Percentiles rank a stretch among this genome's conserved stretches.
Conservation (phyloP, 2,888 invertebrate species). For the Catocala fraxini region DNA sequence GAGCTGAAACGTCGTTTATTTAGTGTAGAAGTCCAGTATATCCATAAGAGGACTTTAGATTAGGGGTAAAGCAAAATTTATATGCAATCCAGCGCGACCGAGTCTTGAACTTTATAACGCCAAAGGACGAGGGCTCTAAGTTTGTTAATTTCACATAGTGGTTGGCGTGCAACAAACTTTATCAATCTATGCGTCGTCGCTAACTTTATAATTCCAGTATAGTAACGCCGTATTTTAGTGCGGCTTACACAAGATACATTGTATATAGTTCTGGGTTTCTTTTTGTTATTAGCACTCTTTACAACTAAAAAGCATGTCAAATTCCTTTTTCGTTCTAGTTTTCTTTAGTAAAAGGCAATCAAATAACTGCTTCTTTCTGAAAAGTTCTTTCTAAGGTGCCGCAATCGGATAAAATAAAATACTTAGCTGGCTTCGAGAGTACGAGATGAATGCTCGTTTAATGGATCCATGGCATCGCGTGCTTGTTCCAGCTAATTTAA, state of each 20-base stretch:
- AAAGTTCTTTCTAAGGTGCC: constrained; percentile 47
- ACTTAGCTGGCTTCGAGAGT: constrained; percentile 36
- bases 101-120: constrained; percentile 60
- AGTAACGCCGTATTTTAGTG: constrained; percentile 31
- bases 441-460: constrained; percentile 27
- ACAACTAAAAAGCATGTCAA: constrained; percentile 19
- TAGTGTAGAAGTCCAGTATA: background rate
- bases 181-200: constrained; percentile 71
- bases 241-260: constrained; percentile 11
- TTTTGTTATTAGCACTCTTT: constrained; percentile 5
- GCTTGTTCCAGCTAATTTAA: constrained; percentile 4
- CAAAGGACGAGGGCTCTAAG: constrained; percentile 70
- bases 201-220: constrained; percentile 62
- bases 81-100: constrained; percentile 64
- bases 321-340: constrained; percentile 47
- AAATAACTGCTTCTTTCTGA: constrained; percentile 58
- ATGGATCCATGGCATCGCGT: constrained; percentile 2
- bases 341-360: constrained; percentile 54
- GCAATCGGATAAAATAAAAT: constrained; percentile 47
- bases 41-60: constrained; percentile 39
- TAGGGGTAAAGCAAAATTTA: constrained; percentile 61
- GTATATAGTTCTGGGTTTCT: background rate
- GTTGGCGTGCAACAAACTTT: constrained; percentile 75
- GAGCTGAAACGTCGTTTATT: background rate
- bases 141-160: constrained; percentile 81